Conservation (phyloP, 1,140 invertebrate species). For the Campodea augens region DNA sequence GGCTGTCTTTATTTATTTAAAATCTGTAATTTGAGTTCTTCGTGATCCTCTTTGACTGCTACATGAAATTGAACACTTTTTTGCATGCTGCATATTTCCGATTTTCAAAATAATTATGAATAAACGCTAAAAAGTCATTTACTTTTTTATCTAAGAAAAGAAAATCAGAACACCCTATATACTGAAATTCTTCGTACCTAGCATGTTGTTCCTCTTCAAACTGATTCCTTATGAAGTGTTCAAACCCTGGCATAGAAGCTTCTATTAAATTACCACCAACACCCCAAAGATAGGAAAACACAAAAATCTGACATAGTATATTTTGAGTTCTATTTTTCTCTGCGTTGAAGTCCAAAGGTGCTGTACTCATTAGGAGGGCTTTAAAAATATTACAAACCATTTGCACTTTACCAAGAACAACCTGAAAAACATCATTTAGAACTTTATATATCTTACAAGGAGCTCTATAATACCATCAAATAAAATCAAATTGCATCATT, state of each 20-base stretch:
- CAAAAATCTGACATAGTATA: slow-evolving; percentile 47
- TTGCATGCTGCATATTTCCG: no score
- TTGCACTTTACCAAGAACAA: slow-evolving; percentile 56
- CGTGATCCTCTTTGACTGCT: no score
- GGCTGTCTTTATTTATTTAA: no score
- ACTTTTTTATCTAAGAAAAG: no score
- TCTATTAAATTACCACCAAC: slow-evolving; percentile 62
- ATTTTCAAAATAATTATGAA: no score
- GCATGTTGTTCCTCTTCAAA: slow-evolving; percentile 46
- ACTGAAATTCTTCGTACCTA: slow-evolving; percentile 19
- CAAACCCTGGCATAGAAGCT: slow-evolving; percentile 41
- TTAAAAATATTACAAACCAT: slow-evolving; percentile 52
- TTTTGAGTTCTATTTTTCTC: slow-evolving; percentile 35
- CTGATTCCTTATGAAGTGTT: slow-evolving; percentile 40
- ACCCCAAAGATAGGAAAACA: slow-evolving; percentile 58
- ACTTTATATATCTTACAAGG: no score
- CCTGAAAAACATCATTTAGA: slow-evolving; percentile 38
- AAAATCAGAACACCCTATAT: not conserved
- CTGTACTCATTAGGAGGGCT: slow-evolving; percentile 32
- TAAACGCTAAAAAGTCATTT: no score
- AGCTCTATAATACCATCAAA: no score
- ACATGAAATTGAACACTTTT: no score
- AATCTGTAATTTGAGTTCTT: no score
- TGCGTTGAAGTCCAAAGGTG: slow-evolving; percentile 22
- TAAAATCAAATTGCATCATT: slow-evolving; percentile 9